Conservation (phyloP, 2,888 invertebrate species). For the Tiphia femorata region DNA sequence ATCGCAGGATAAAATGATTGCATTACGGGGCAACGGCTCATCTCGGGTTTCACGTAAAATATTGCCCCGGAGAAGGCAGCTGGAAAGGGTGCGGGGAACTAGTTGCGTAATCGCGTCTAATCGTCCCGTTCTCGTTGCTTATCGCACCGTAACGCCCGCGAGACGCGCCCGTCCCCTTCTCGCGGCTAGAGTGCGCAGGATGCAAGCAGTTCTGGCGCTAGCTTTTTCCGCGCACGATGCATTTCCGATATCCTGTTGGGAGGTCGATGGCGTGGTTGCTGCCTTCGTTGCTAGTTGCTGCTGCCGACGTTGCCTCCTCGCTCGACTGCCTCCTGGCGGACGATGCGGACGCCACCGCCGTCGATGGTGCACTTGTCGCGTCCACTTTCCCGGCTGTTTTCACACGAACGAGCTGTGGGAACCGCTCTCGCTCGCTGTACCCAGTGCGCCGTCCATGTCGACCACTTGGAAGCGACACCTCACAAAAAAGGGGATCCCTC, state of each 20-base stretch:
- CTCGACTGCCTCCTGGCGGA: not conserved
- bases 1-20: not conserved
- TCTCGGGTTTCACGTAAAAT: not conserved
- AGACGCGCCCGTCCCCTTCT: not conserved
- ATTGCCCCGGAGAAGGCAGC: not conserved
- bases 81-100: not conserved
- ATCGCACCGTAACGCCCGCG: not conserved
- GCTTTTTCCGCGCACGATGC: not conserved
- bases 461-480: conserved; percentile 44
- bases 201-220: not conserved
- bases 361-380: conserved; percentile 53
- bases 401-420: conserved; percentile 64
- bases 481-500: conserved; percentile 43
- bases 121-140: not conserved
- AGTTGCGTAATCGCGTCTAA: not conserved
- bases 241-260: conserved; percentile 7
- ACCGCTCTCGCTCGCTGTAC: conserved; percentile 54
- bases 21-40: not conserved
- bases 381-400: conserved; percentile 59
- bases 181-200: no score
- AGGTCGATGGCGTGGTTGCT: not conserved
- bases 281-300: no score
- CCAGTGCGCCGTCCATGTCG: conserved; percentile 41
- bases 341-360: conserved; percentile 23
- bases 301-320: no score